Base-by-base conservation (phyloP, 1,140 invertebrate species). In the Heterodera schachtii region DNA sequence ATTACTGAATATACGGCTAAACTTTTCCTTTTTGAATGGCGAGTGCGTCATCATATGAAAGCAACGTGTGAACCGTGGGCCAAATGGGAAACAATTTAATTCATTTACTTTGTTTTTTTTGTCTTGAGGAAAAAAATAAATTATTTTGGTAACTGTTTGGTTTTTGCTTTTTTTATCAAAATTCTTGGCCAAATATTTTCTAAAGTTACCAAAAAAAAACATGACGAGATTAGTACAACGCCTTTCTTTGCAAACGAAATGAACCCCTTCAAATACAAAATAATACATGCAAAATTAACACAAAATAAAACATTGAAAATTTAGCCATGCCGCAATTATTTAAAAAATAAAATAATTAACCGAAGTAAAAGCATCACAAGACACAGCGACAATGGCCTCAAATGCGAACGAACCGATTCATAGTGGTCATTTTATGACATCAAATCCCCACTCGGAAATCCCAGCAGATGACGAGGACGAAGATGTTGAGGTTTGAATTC, bases 341-440 rank as follows among this genome's bases (percentile, higher is more conserved):
- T 11, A 79, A 79, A 49, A 19, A 57, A 0, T 80, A 71, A 7
- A 79, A 80, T 81, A 41, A 43, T 46, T 31, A 46, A 78, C 8
- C 43, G 47, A 41, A 79, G 13, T 43, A 13, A n/a, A 80, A 19
- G 21, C 41, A 60, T 13, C 21, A n/a, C 46, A 81, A 41, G 16
- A 64, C 11, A 5, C 8, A 3, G 16, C 9, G 8, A 21, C 43
- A 80, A 74, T 11, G 46, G 69, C 78, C 60, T 83, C 88, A 19
- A 88, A 87, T 31, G 31, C 31, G 31, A 31, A 31, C 19, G 89
- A 89, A 74, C 86, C 85, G 21, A 89, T 89, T 31, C 88, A 89
- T 69, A 89, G 87, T 80, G 88, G 89, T 79, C 88, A 90, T 87
- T 89, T 89, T 81, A 89, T 90, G 88, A 89, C 87, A 43, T 90